Evolutionary conservation across 2,888 invertebrate genomes (phyloP).

Genomic region (Loripinus fragilis): DNA sequence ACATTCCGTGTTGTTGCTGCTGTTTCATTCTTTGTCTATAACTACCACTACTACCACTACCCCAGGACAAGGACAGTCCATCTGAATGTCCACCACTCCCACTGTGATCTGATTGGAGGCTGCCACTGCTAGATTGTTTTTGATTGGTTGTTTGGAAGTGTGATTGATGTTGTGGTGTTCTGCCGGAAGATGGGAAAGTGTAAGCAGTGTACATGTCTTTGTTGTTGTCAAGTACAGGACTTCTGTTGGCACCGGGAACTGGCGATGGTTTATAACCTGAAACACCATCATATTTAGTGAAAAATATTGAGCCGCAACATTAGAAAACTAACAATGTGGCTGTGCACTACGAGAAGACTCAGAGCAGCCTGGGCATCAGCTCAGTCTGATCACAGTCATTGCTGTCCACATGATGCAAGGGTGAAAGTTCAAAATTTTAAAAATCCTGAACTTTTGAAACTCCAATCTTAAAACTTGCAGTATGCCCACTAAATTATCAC

Average conservation of each 20-base stretch:
- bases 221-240: conserved; percentile 63
- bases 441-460: too few species aligned
- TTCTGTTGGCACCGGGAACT: conserved; percentile 64
- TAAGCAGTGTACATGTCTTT: conserved; percentile 51
- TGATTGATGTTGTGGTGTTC: conserved; percentile 33
- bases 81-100: conserved; percentile 56
- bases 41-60: conserved; percentile 70
- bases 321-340: too few species aligned
- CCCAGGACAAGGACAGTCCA: conserved; percentile 56
- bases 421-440: too few species aligned
- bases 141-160: conserved; percentile 42
- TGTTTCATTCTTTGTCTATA: conserved; percentile 67
- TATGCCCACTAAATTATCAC: too few species aligned
- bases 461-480: too few species aligned
- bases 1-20: conserved; percentile 41
- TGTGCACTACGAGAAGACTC: too few species aligned
- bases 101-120: conserved; percentile 59
- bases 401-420: too few species aligned
- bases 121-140: conserved; percentile 55
- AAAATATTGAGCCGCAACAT: too few species aligned
- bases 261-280: conserved; percentile 67
- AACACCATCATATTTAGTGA: too few species aligned
- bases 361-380: too few species aligned
- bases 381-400: too few species aligned
- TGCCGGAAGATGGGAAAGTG: conserved; percentile 56